Conservation (phyloP, 1,140 invertebrate genomes). For the Neelides sp. region DNA sequence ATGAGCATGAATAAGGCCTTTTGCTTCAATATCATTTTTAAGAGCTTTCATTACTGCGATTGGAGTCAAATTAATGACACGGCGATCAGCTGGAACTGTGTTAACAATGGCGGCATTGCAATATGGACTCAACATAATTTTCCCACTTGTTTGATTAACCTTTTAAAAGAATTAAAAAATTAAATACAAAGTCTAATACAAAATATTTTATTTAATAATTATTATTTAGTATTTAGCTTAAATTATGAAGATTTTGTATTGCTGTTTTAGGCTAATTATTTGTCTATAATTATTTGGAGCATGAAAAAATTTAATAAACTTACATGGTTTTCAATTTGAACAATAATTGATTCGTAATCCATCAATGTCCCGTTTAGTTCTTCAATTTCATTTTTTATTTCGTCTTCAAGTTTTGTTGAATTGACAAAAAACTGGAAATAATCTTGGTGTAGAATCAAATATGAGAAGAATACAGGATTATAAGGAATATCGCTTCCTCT, state of each 20-base stretch:
- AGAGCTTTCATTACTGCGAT: conserved; percentile 67
- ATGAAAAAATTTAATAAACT: no score
- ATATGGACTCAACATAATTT: conserved; percentile 53
- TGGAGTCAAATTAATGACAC: conserved; percentile 39
- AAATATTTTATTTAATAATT: no score
- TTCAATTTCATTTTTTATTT: no score
- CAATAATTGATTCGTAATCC: no score
- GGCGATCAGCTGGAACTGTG: conserved; percentile 44
- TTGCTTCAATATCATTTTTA: conserved; percentile 76
- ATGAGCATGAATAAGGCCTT: conserved; percentile 72
- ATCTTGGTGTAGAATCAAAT: conserved; percentile 52
- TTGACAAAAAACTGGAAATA: conserved; percentile 59
- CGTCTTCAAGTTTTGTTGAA: conserved; percentile 46
- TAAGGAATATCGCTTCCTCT: conserved; percentile 88
- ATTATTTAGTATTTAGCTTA: no score
- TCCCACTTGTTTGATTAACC: conserved; percentile 34
- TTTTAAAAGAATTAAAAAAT: no score
- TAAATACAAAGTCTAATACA: no score
- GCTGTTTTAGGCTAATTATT: no score
- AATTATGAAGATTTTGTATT: no score
- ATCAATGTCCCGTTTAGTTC: no score
- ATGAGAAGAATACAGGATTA: conserved; percentile 93
- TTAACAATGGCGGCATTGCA: conserved; percentile 54
- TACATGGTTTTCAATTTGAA: no score
- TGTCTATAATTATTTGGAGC: no score